Evolutionary conservation across 2,113 vertebrate species (phyloP).

Genomic region (Alligator sinensis): DNA sequence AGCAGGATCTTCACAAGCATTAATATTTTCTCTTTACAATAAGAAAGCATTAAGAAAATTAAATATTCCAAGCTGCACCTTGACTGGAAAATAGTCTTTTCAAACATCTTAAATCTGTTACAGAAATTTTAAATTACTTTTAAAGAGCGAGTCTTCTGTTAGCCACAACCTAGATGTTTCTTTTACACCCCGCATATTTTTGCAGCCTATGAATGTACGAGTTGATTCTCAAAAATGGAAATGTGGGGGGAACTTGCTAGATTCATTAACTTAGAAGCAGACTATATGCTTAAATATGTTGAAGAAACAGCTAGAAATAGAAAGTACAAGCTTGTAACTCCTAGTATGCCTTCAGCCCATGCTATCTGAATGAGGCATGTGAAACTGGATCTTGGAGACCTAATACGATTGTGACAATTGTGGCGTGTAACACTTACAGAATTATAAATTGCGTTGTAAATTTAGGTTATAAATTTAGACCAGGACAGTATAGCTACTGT

Average conservation of each 20-base stretch:
- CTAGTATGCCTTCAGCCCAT: fast-evolving
- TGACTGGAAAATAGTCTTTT: neutral
- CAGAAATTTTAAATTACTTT: neutral
- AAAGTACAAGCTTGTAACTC: fast-evolving
- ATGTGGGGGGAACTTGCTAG: no score
- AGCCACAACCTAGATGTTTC: neutral
- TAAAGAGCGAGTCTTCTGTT: neutral
- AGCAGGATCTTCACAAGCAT: neutral
- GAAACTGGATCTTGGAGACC: fast-evolving
- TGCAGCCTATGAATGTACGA: neutral
- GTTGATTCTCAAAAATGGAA: neutral
- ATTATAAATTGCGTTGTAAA: neutral
- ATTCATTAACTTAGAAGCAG: no score
- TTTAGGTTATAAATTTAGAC: no score
- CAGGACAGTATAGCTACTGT: neutral
- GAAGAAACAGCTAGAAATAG: fast-evolving
- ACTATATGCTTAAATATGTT: no score
- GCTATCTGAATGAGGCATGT: neutral
- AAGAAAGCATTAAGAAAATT: no score
- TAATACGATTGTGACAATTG: fast-evolving
- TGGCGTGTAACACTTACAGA: neutral
- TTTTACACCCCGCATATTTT: neutral
- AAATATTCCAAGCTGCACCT: no score
- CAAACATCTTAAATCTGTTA: neutral
- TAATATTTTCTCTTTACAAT: no score